Evolutionary conservation across 64 coral and sea anemone species (phyloP).

Genomic region (Actinia equina): DNA sequence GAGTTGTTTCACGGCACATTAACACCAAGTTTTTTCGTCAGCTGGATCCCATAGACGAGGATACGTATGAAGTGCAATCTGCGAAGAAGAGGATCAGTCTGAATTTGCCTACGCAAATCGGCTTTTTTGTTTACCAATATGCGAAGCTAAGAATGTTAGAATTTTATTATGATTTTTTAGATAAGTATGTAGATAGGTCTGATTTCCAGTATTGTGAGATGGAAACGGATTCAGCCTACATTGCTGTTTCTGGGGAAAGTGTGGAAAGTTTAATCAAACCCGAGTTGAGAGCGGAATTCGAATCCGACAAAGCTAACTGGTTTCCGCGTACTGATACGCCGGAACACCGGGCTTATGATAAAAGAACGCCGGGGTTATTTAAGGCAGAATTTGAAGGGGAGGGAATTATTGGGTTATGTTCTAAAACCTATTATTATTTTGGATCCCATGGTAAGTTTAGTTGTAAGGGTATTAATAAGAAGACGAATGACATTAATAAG

Average conservation of each 20-base stretch:
- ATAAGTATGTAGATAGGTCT: conserved; percentile 31
- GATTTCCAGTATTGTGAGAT: conserved; percentile 31
- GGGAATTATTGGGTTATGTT: conserved; percentile 35
- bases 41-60: neutral
- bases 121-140: neutral
- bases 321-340: conserved; percentile 36
- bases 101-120: too few species aligned
- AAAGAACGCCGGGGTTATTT: conserved; percentile 31
- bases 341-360: neutral
- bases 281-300: conserved; percentile 14
- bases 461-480: conserved; percentile 8
- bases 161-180: conserved; percentile 53
- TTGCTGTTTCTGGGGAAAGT: conserved; percentile 35
- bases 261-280: conserved; percentile 31
- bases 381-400: conserved; percentile 28
- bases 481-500: neutral
- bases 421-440: neutral
- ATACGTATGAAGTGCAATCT: neutral
- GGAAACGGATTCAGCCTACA: neutral
- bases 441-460: conserved; percentile 17
- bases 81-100: conserved; percentile 7
- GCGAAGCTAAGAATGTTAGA: conserved; percentile 43
- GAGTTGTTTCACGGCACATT: too few species aligned
- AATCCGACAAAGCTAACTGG: conserved; percentile 23
- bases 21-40: neutral